Base-by-base conservation (phyloP, 2,113 vertebrate genomes). In the Hippocampus mohnikei region DNA sequence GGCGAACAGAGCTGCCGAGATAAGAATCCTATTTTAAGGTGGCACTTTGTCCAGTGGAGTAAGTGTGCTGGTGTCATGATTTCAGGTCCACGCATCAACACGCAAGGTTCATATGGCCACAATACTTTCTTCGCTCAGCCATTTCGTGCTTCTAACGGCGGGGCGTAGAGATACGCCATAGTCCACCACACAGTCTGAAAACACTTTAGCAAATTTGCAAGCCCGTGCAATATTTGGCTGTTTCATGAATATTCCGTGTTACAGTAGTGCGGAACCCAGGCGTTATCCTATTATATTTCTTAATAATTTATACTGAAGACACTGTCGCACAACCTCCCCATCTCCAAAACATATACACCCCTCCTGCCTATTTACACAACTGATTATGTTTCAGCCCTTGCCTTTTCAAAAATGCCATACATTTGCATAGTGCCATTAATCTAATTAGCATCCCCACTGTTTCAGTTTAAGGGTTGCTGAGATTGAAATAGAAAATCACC, bases 341-440 rank as follows among this genome's bases (percentile, higher is more conserved):
- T 65, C 52, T 67, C 73, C 23, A 73, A 77, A 78, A 77, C n/a
- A 72, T 75, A 76, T 63, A 79, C 59, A 64, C 82, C 76, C 81
- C 75, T 69, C 80, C 83, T 8, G 20, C 76, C 79, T 88, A 85
- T 93, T 91, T 91, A 88, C 80, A 85, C 79, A 84, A 71, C 83
- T 88, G 86, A 91, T 91, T 90, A 85, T 66, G 64, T 85, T 25
- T 69, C 78, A 81, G 72, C 78, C 83, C 88, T 79, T 80, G 74
- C 77, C 88, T 90, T 86, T 79, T 85, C 67, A 85, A 89, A 90
- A 92, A 90, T 87, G 80, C 84, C 85, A 88, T 90, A 88, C 56
- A 93, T 93, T 92, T 92, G 81, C 93, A 93, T 93, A 90, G 81
- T 84, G 85, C 84, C 90, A 88, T 90, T 91, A 88, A 91, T 91